A percentile compares a stretch with the other conserved stretches of the same genome.
Conservation (phyloP, 2,797 vertebrate genomes). For the Nannoperca obscura region DNA sequence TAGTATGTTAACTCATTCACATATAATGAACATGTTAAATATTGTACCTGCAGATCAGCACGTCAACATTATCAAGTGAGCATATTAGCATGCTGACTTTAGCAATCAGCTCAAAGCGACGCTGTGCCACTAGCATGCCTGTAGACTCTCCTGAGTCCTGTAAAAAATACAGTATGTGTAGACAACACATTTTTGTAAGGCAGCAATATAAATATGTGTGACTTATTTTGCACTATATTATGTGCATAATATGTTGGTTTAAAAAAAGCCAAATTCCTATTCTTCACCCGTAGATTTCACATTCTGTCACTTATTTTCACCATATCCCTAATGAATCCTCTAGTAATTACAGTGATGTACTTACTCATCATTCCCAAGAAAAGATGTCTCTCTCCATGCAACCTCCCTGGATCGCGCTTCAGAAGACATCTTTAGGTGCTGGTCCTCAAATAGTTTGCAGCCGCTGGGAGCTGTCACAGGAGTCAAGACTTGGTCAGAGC, state of each 20-base stretch:
- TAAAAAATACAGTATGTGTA: neutral
- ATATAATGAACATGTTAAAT: neutral
- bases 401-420: neutral
- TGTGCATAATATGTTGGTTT: neutral
- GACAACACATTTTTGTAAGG: neutral
- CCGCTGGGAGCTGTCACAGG: slow-evolving; percentile 31
- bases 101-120: neutral
- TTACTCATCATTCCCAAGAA: slow-evolving; percentile 77
- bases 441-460: slow-evolving; percentile 22
- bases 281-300: slow-evolving; percentile 8
- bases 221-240: neutral
- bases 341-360: slow-evolving; percentile 34
- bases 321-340: neutral
- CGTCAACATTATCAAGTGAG: neutral
- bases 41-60: neutral
- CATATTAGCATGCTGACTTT: neutral
- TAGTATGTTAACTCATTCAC: neutral
- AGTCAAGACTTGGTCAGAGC: slow-evolving; percentile 60
- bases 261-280: neutral
- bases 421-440: neutral
- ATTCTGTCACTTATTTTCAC: slow-evolving; percentile 7
- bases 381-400: slow-evolving; percentile 78
- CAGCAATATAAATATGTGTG: neutral
- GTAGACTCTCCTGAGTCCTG: neutral
- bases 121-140: too few species aligned